These are phyloP conservation scores for Trialeurodes vaporariorum DNA, from an alignment of 1,140 invertebrate species.

Conservation along the genomic window DNA sequence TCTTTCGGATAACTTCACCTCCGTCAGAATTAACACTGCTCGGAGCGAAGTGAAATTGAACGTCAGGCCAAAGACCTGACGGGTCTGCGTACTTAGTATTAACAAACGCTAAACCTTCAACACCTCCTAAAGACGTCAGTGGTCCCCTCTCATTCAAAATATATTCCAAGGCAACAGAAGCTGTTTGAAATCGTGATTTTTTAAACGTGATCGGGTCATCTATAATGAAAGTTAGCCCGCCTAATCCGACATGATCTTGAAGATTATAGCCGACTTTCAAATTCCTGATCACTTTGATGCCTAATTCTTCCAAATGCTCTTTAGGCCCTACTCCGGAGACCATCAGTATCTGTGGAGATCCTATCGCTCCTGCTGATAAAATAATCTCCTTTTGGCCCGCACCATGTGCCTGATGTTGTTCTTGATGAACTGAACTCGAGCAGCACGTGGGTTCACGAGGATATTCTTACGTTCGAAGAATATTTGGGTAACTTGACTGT, in stretches of 20 bases:
- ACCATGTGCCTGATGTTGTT: slow-evolving; percentile 50
- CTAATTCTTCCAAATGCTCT: slow-evolving; percentile 60
- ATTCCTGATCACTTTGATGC: slow-evolving; percentile 59
- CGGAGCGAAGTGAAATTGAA: slow-evolving; percentile 76
- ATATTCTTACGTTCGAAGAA: slow-evolving; percentile 43
- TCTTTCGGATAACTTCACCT: slow-evolving; percentile 54
- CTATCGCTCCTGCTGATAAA: slow-evolving; percentile 66
- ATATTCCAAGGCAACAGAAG: slow-evolving; percentile 67
- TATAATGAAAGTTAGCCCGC: slow-evolving; percentile 67
- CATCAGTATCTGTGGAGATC: slow-evolving; percentile 76
- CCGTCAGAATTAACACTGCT: slow-evolving; percentile 69
- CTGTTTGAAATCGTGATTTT: slow-evolving; percentile 59
- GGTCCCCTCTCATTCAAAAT: slow-evolving; percentile 63
- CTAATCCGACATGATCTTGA: slow-evolving; percentile 72
- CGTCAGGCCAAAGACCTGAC: slow-evolving; percentile 62
- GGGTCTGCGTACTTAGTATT: slow-evolving; percentile 69
- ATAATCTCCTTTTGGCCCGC: slow-evolving; percentile 63
- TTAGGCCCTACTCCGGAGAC: slow-evolving; percentile 74
- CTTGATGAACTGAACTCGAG: slow-evolving; percentile 60
- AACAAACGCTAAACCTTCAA: slow-evolving; percentile 71
- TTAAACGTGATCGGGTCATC: slow-evolving; percentile 68
- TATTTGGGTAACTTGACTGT: slow-evolving; percentile 60
- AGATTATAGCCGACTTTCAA: slow-evolving; percentile 69
- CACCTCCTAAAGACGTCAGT: slow-evolving; percentile 60
- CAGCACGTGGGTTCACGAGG: slow-evolving; percentile 39